Conservation (phyloP, 2,113 vertebrate species). For the Cynoglossus semilaevis region DNA sequence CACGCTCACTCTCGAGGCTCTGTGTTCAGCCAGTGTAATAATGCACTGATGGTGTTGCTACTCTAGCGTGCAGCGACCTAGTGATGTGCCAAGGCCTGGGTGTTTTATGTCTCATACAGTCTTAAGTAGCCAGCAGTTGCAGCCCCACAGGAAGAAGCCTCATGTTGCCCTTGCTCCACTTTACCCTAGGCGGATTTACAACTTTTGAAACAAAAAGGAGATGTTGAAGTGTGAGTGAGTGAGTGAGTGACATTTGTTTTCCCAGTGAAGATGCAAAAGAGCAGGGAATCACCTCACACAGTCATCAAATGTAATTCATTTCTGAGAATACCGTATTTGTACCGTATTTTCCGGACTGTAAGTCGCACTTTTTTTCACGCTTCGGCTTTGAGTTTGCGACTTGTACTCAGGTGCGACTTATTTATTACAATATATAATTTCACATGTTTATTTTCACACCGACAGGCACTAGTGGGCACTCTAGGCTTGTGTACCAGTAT, state of each 20-base stretch:
- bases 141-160: constrained; percentile 42
- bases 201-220: constrained; percentile 22
- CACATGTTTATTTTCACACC: too few relatives aligned
- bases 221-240: not conserved
- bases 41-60: constrained; percentile 52
- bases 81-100: constrained; percentile 46
- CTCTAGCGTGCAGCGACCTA: constrained; percentile 48
- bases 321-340: constrained; percentile 22
- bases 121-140: constrained; percentile 45
- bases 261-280: constrained; percentile 10
- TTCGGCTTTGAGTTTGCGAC: too few relatives aligned
- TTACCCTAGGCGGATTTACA: constrained; percentile 37
- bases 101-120: constrained; percentile 47
- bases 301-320: constrained; percentile 48
- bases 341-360: too few relatives aligned
- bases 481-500: too few relatives aligned
- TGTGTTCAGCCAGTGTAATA: constrained; percentile 55
- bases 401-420: too few relatives aligned
- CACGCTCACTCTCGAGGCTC: constrained; percentile 25
- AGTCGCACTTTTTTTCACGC: too few relatives aligned
- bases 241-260: not conserved
- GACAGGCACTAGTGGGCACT: too few relatives aligned
- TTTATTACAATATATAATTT: too few relatives aligned
- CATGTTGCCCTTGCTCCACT: constrained; percentile 43
- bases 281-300: constrained; percentile 22